Evolutionary conservation across 2,797 vertebrate genomes (phyloP), one percentile per base, ranked within the genome.

Genomic region (Argentina silus): DNA sequence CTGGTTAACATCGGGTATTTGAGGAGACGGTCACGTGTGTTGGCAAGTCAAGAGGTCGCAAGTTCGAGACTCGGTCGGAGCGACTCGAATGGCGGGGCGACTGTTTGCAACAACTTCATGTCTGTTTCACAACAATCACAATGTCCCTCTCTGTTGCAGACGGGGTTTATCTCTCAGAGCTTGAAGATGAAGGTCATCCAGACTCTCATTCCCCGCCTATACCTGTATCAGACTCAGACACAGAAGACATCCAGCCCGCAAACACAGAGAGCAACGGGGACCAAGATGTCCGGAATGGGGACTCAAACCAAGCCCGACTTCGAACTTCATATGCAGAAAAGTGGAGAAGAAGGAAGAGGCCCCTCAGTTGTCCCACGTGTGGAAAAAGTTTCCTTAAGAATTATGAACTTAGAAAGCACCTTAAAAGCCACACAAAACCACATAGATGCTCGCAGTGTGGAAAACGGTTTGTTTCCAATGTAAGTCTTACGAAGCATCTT

Each of bases 371-470:
- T 2, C 5, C 23, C 1, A 0, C 12, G 14, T 61, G 59, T 61
- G 59, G 23, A 10, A 60, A 60, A 21, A 1, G 0, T 36, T 61
- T 61, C 14, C 0, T 27, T 11, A 27, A 10, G 12, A 61, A 10
- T 6, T 1, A 10, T 23, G 7, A 21, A 0, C 23, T 23, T 14
- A 23, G 12, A 11, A 4, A 4, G 11, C 19, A 60, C 12, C 11
- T 3, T 11, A 23, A 60, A 6, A 7, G 12, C 14, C 57, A 60
- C n/a, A 42, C 36, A 63, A 63, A 63, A 44, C 61, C 61, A 5
- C n/a, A 63, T 63, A 42, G 14, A 7, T 63, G 42, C 36, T 43
- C n/a, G 61, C 61, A 63, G 61, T 63, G 61, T 42, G 61, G 27
- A 27, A 63, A 36, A 23, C 14, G 27, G 7, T 63, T 63, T 63